Evolutionary conservation across 2,113 vertebrate genomes (phyloP).

Genomic region (Gymnarchus niloticus): DNA sequence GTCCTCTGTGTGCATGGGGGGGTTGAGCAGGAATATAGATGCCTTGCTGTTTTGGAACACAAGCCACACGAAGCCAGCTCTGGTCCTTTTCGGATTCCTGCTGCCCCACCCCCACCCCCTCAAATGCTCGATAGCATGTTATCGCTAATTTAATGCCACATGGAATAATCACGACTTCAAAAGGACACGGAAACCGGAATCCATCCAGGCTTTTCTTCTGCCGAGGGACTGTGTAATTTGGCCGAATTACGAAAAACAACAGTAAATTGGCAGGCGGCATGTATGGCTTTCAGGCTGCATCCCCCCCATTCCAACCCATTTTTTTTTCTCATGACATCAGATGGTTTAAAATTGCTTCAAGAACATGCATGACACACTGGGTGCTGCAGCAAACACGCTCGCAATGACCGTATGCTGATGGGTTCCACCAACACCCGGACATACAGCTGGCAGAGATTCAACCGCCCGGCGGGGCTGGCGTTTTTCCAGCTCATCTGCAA

Average conservation of each 20-base stretch:
- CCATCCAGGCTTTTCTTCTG: slow-evolving; percentile 20
- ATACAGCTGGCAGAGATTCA: too few species aligned
- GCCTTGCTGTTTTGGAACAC: slow-evolving; percentile 20
- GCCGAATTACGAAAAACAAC: slow-evolving; percentile 30
- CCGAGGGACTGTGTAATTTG: slow-evolving; percentile 22
- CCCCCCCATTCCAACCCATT: background rate
- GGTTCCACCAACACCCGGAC: too few species aligned
- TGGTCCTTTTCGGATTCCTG: background rate
- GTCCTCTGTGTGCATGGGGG: background rate
- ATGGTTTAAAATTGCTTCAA: background rate
- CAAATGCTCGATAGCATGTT: slow-evolving; percentile 20
- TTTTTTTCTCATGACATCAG: slow-evolving; percentile 12
- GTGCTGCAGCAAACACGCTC: too few species aligned
- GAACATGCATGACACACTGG: background rate
- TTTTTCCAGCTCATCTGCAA: slow-evolving; percentile 10
- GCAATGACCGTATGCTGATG: too few species aligned
- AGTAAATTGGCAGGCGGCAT: slow-evolving; percentile 22
- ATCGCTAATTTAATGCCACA: slow-evolving; percentile 52
- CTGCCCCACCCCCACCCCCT: background rate
- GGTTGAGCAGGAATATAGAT: background rate
- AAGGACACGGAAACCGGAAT: slow-evolving; percentile 42
- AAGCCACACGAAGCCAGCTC: slow-evolving; percentile 11
- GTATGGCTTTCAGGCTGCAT: background rate
- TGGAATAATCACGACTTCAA: slow-evolving; percentile 48
- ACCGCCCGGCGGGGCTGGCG: too few species aligned